These are phyloP conservation scores for Callorhinus ursinus DNA, from an alignment of 2,113 vertebrate genomes.

Conservation along the genomic window DNA sequence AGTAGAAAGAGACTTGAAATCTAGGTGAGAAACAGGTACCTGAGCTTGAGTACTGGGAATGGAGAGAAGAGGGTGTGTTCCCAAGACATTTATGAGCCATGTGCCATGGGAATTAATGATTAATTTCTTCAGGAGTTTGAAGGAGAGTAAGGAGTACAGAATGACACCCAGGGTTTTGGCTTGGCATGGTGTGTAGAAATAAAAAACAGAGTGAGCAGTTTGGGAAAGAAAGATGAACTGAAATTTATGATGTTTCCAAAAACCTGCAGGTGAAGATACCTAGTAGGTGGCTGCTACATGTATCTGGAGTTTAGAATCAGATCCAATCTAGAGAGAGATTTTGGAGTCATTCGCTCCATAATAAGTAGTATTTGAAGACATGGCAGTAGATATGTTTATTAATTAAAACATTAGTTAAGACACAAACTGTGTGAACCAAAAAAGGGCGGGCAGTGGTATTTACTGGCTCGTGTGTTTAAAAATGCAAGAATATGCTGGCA, in stretches of 20 bases:
- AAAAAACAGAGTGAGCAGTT: background rate
- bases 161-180: background rate
- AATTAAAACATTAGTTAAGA: background rate
- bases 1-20: background rate
- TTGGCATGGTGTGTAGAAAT: conserved; percentile 1
- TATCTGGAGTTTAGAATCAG: conserved; percentile 3
- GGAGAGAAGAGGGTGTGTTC: background rate
- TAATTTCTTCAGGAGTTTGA: background rate
- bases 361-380: background rate
- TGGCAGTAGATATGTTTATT: background rate
- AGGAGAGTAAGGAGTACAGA: background rate
- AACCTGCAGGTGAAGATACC: background rate
- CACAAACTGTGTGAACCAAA: background rate
- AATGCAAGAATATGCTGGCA: background rate
- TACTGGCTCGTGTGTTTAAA: background rate
- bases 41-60: background rate
- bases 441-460: background rate
- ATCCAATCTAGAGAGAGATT: background rate
- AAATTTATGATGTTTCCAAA: background rate
- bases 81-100: background rate
- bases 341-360: background rate
- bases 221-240: background rate
- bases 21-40: background rate
- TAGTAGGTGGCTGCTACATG: background rate
- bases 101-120: background rate